Evolutionary conservation across 2,797 vertebrate species (phyloP), one percentile per base, ranked within the genome.

Genomic region (Spheniscus humboldti): DNA sequence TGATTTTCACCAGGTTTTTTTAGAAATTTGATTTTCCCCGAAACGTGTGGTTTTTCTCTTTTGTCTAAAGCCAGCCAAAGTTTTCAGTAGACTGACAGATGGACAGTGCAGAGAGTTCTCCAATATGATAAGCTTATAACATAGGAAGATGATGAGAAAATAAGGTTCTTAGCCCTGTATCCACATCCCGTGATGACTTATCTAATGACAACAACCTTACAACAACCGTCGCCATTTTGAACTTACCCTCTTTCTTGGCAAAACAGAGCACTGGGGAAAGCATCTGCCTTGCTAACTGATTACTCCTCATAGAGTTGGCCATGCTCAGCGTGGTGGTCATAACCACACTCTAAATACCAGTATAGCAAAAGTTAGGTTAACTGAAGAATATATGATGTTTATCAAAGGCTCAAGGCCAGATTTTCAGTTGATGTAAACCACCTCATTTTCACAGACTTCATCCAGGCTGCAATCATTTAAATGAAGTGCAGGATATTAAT

Each of bases 31-130:
- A 13, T 63, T 79, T 81, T 87, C 20, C 33, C 59, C 4, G 1
- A 52, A 48, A 31, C 3, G 0, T 7, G 1, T 8, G 5, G 7
- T 13, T 68, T 75, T 41, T 19, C 13, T 33, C 3, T 48, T 7
- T 15, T 41, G 11, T 24, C 6, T 55, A 28, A 79, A 95, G 10
- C 8, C 23, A 72, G 5, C 0, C 14, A 20, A 50, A 43, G 8
- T 10, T 87, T 69, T 48, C 22, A 28, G 17, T 12, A 43, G 23
- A 50, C 63, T 48, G 28, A 8, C 7, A 19, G n/a, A 16, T 2
- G 9, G 17, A 23, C 31, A 31, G 9, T 39, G 18, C 9, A 47
- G 18, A 30, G 23, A 10, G 6, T 60, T 67, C 14, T 77, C 25
- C 39, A 37, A 2, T 16, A 43, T 12, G 16, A 48, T 27, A 67